Percentiles rank a stretch among this genome's conserved stretches.
Conservation (phyloP, 2,888 invertebrate genomes). For the Dasypolia templi region DNA sequence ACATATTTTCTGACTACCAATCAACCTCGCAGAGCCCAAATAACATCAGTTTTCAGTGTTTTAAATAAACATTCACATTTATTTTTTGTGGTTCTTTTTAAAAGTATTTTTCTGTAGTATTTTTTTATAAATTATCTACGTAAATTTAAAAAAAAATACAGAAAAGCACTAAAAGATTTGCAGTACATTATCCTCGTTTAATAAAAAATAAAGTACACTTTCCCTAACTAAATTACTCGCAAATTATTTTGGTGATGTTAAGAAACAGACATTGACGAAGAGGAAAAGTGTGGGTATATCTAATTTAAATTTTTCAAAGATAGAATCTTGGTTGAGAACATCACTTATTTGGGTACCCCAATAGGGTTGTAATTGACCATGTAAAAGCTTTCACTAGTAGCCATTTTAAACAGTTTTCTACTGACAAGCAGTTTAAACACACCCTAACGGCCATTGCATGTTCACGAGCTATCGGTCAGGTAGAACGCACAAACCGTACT, state of each 20-base stretch:
- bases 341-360: too few relatives aligned
- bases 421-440: too few relatives aligned
- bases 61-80: conserved; percentile 19
- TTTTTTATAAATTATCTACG: conserved; percentile 33
- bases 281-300: background rate
- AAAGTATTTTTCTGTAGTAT: conserved; percentile 14
- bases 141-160: conserved; percentile 67
- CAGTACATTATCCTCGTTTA: conserved; percentile 61
- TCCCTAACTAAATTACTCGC: conserved; percentile 6
- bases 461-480: too few relatives aligned
- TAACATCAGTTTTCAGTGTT: conserved; percentile 1
- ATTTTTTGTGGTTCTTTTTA: conserved; percentile 29
- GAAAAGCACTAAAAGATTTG: conserved; percentile 80
- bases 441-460: too few relatives aligned
- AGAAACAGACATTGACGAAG: background rate
- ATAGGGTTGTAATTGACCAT: too few relatives aligned
- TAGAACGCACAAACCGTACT: too few relatives aligned
- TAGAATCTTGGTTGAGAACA: conserved; percentile 7
- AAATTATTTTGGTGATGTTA: conserved; percentile 21
- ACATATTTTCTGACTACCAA: background rate
- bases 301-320: background rate
- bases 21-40: conserved; percentile 9
- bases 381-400: too few relatives aligned
- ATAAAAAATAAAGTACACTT: conserved; percentile 4
- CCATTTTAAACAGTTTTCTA: too few relatives aligned